Evolutionary conservation across 1,140 invertebrate genomes (phyloP).

Genomic region (Zaprionus gabonicus): DNA sequence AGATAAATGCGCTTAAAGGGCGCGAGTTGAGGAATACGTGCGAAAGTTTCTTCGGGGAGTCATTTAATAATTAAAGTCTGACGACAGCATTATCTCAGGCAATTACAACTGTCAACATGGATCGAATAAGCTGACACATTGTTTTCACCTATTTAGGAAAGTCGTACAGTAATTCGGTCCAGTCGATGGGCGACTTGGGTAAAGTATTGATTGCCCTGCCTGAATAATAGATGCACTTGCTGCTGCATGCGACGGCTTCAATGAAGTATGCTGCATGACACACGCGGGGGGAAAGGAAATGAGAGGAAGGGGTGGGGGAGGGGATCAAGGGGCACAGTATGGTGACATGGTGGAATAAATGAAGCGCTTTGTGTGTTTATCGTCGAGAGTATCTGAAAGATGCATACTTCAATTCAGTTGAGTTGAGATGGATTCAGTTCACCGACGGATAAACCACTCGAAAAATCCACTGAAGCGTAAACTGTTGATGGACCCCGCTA

Average conservation of each 20-base stretch:
- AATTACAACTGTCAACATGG: conserved; percentile 56
- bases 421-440: conserved; percentile 12
- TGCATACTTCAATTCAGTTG: conserved; percentile 24
- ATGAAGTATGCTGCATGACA: conserved; percentile 19
- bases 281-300: neutral
- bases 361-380: conserved; percentile 60
- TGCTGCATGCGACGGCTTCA: conserved; percentile 27
- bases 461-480: conserved; percentile 67
- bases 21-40: neutral
- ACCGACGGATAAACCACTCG: conserved; percentile 56
- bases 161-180: neutral
- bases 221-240: conserved; percentile 69
- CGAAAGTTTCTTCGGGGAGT: conserved; percentile 33
- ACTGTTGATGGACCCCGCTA: conserved; percentile 57
- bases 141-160: conserved; percentile 54
- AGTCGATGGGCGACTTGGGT: conserved; percentile 36
- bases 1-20: neutral
- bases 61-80: conserved; percentile 61
- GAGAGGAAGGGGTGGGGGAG: neutral
- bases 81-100: conserved; percentile 25
- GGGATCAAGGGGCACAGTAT: conserved; percentile 7
- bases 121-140: conserved; percentile 53
- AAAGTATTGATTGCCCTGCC: conserved; percentile 69
- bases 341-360: conserved; percentile 21
- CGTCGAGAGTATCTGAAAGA: conserved; percentile 44